A percentile compares a stretch with the other conserved stretches of the same genome.
phyloP scores from a whole-genome alignment of 2,888 invertebrate species.

The Apamea epomidion region DNA sequence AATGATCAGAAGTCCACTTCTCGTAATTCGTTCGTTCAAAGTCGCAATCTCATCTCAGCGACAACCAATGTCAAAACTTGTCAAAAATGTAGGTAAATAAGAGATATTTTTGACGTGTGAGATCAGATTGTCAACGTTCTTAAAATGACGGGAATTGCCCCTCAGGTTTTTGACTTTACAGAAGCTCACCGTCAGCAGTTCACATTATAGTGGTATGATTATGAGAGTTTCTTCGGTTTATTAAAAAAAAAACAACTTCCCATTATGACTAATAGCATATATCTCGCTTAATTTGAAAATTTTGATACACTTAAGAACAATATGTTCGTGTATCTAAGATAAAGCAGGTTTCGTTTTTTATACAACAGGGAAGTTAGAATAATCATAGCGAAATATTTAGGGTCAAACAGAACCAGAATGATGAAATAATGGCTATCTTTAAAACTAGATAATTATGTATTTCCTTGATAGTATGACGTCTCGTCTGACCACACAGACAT shows the following conservation, averaged over 20 bases:
- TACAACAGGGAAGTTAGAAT: neutral
- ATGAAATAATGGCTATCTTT: neutral
- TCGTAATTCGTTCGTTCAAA: neutral
- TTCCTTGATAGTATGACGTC: neutral
- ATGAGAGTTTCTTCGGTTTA: neutral
- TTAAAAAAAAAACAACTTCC: neutral
- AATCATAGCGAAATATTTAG: neutral
- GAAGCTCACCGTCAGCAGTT: neutral
- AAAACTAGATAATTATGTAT: neutral
- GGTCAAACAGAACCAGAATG: neutral
- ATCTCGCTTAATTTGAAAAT: neutral
- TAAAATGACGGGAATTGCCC: neutral
- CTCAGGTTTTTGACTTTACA: neutral
- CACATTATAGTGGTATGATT: neutral
- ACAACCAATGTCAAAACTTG: neutral
- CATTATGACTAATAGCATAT: neutral
- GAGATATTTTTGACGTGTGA: neutral
- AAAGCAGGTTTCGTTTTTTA: slow-evolving; percentile 9
- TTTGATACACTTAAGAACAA: neutral
- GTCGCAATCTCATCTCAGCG: neutral
- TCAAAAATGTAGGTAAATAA: neutral
- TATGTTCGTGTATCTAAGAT: slow-evolving; percentile 6
- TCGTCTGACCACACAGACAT: neutral
- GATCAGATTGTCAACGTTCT: neutral
- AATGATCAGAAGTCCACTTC: neutral